Conservation (phyloP, 2,797 vertebrate genomes). For the Varecia variegata region DNA sequence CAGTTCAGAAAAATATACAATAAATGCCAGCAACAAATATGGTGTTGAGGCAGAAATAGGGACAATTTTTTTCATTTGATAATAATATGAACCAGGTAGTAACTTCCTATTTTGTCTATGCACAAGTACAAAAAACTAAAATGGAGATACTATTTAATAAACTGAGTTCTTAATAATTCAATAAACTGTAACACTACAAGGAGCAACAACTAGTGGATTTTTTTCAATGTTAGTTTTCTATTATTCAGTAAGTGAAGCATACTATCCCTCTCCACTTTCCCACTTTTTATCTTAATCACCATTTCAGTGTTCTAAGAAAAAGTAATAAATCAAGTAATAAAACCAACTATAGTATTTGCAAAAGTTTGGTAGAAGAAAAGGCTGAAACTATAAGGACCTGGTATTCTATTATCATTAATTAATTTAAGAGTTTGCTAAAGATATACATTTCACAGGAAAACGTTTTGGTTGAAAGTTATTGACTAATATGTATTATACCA, state of each 20-base stretch:
- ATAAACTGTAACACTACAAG: not conserved
- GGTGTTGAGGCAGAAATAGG: not conserved
- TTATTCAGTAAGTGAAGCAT: not conserved
- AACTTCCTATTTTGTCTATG: not conserved
- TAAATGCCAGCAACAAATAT: not conserved
- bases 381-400: not conserved
- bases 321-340: conserved; percentile 28
- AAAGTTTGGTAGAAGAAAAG: conserved; percentile 5
- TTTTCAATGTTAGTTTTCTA: conserved; percentile 21
- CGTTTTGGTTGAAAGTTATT: not conserved
- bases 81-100: not conserved
- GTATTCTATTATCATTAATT: not conserved
- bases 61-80: not conserved
- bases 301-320: conserved; percentile 27
- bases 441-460: not conserved
- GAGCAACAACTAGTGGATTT: not conserved
- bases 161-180: not conserved
- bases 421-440: conserved; percentile 22
- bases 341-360: not conserved
- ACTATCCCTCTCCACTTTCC: not conserved
- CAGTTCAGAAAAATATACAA: not conserved
- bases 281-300: not conserved
- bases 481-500: not conserved
- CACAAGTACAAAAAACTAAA: conserved; percentile 36
- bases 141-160: not conserved